Evolutionary conservation across 2,797 vertebrate species (phyloP), one percentile per base, ranked within the genome.

Genomic region (Perodicticus potto): DNA sequence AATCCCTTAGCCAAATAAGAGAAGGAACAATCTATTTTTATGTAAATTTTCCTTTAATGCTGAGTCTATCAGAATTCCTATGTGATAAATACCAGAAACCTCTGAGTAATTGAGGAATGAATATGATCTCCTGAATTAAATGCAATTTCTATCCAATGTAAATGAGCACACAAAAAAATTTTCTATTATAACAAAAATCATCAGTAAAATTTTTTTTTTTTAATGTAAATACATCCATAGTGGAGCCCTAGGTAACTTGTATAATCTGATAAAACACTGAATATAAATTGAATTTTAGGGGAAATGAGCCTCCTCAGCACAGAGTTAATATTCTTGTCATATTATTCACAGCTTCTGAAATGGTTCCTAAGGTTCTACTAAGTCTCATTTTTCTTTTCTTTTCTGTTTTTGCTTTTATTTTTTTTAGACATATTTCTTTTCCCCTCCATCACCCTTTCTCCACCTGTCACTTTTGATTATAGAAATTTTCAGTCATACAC

Each of bases 61-160:
- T 55, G 23, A 91, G 32, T 49, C 40, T 61, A 73, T 12, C 37
- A 49, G 40, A 34, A 49, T 61, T 49, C 61, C 32, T 82, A 19
- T 43, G 45, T 61, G 57, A 72, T 37, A 40, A 45, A 77, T 12
- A 34, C 11, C n/a, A 90, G 40, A 77, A 78, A n/a, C 8, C 27
- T 61, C 43, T 69, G 76, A 78, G 23, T 49, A 72, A 43, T 91
- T 27, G 72, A 83, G 61, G 14, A 74, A 16, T 13, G 37, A 85
- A 20, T 40, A 34, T 57, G 63, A 63, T 70, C 32, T n/a, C 55
- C 16, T 69, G 43, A 84, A 55, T 70, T 96, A 70, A 96, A 91
- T 69, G 49, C 23, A 70, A 70, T 22, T 89, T 93, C 40, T 80
- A 70, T 84, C 27, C 57, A 84, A 1, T 55, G 53, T 40, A 85